phyloP scores from a whole-genome alignment of 2,113 vertebrate genomes.

The Malurus cyaneus region DNA sequence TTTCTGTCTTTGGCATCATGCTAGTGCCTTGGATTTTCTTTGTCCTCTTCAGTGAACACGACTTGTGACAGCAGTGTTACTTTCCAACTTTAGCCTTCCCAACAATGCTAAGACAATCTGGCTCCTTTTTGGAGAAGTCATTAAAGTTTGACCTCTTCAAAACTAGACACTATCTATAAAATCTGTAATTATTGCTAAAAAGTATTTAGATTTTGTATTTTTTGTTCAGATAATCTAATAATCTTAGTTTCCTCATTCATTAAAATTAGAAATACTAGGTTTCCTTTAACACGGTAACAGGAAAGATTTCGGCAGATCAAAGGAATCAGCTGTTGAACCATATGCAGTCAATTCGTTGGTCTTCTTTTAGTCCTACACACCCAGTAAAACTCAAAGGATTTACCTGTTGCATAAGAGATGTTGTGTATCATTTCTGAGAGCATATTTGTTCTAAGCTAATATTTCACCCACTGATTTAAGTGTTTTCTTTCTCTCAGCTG shows the following conservation, averaged over 20 bases:
- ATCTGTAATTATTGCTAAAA: background rate
- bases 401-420: background rate
- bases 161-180: background rate
- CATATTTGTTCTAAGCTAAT: background rate
- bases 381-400: background rate
- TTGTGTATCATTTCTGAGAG: background rate
- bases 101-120: background rate
- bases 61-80: background rate
- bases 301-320: background rate
- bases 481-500: background rate
- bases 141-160: background rate
- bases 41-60: accelerated
- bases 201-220: background rate
- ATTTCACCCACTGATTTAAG: background rate
- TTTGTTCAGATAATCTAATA: background rate
- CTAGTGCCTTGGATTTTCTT: background rate
- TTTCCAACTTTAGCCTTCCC: background rate
- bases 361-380: background rate
- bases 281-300: background rate
- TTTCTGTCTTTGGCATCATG: background rate
- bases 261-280: background rate
- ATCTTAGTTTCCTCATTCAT: background rate
- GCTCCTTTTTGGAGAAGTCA: background rate
- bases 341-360: background rate
- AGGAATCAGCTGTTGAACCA: background rate